Percentiles rank a stretch among this genome's conserved stretches.
Conservation (phyloP, 2,797 vertebrate genomes). For the Lepilemur ruficaudatus region DNA sequence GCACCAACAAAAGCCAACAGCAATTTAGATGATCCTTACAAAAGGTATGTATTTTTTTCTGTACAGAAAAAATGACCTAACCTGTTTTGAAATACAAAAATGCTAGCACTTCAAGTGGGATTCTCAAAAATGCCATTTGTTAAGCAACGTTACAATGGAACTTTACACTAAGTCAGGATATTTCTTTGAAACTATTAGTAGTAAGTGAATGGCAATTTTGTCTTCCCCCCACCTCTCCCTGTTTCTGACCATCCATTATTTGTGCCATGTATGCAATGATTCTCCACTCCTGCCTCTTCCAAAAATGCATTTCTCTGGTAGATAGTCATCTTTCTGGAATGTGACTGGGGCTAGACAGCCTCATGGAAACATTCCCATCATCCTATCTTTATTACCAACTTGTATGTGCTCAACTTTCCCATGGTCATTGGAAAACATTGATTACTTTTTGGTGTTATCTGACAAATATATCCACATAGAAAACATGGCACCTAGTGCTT, state of each 20-base stretch:
- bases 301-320: neutral
- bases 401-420: neutral
- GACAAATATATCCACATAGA: neutral
- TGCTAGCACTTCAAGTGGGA: neutral
- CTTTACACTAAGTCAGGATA: neutral
- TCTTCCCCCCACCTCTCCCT: neutral
- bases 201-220: neutral
- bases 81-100: neutral
- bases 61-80: neutral
- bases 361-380: neutral
- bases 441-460: constrained; percentile 6
- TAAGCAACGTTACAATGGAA: neutral
- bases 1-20: neutral
- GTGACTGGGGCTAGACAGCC: neutral
- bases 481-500: neutral
- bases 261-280: neutral
- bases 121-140: neutral
- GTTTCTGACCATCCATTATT: neutral
- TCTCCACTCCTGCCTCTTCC: neutral
- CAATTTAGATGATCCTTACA: constrained; percentile 19
- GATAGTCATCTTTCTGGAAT: neutral
- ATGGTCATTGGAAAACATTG: neutral
- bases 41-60: neutral
- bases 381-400: neutral
- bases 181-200: neutral